Percentiles rank a stretch among this genome's conserved stretches.
Conservation (phyloP, 2,888 invertebrate genomes). For the Drosophila quinaria region DNA sequence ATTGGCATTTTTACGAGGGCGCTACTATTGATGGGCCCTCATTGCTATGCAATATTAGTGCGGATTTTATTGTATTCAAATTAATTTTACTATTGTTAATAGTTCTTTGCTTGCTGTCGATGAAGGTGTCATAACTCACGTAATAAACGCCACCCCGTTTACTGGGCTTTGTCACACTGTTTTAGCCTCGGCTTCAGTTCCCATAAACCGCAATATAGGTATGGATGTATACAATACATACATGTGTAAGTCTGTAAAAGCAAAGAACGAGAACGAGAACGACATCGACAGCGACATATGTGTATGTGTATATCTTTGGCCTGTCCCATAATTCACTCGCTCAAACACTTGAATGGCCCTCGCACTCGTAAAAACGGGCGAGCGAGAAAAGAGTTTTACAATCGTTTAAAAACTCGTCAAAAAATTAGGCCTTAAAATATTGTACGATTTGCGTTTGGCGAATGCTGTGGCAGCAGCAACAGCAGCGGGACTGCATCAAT, state of each 20-base stretch:
- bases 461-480: slow-evolving; percentile 19
- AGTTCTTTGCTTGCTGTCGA: slow-evolving; percentile 34
- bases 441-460: slow-evolving; percentile 65
- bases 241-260: background rate
- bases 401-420: slow-evolving; percentile 86
- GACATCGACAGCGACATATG: no score
- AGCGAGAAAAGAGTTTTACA: slow-evolving; percentile 82
- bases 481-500: slow-evolving; percentile 52
- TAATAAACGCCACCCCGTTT: slow-evolving; percentile 63
- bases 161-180: slow-evolving; percentile 63
- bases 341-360: slow-evolving; percentile 68
- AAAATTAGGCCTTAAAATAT: slow-evolving; percentile 84
- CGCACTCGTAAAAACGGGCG: slow-evolving; percentile 70
- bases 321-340: slow-evolving; percentile 76
- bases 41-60: slow-evolving; percentile 66
- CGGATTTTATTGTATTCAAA: slow-evolving; percentile 66
- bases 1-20: slow-evolving; percentile 64
- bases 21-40: slow-evolving; percentile 43
- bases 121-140: slow-evolving; percentile 68
- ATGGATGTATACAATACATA: background rate
- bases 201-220: slow-evolving; percentile 55
- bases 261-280: slow-evolving; percentile 22
- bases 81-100: slow-evolving; percentile 68
- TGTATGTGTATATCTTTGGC: slow-evolving; percentile 39
- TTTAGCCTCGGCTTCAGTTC: slow-evolving; percentile 7